Conservation (phyloP, 2,797 vertebrate species). For the Knipowitschia caucasica region DNA sequence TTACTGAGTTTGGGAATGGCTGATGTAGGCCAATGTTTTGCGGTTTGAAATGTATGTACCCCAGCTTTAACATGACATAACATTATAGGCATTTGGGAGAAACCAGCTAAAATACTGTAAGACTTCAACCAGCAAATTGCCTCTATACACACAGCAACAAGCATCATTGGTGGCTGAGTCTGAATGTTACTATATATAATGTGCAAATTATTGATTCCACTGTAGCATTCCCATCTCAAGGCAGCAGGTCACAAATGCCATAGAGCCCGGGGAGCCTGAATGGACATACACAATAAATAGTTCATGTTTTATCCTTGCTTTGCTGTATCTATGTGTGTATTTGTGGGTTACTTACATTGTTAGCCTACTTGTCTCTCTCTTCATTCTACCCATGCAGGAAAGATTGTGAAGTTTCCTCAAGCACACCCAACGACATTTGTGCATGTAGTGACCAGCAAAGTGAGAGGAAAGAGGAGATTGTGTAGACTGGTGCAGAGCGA, state of each 20-base stretch:
- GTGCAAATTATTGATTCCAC: not conserved
- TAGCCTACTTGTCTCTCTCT: not conserved
- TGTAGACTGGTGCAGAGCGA: conserved; percentile 22
- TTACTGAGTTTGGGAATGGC: no score
- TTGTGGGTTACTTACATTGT: not conserved
- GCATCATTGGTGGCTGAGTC: not conserved
- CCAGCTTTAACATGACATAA: no score
- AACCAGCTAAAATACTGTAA: no score
- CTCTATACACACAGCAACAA: no score
- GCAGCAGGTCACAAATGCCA: not conserved
- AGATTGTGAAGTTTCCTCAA: not conserved
- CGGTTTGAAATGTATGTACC: no score
- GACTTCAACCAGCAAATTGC: no score
- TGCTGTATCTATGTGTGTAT: not conserved
- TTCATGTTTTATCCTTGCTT: not conserved
- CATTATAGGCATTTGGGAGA: no score
- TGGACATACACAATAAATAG: no score
- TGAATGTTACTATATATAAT: not conserved
- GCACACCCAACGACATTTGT: not conserved
- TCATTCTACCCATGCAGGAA: not conserved
- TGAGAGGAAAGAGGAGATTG: conserved; percentile 22
- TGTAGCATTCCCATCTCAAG: not conserved
- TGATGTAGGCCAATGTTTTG: no score
- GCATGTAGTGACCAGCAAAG: conserved; percentile 25
- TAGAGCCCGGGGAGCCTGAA: no score